A percentile compares a stretch with the other conserved stretches of the same genome.
Evolutionary conservation across 2,888 invertebrate species (phyloP).

Genomic region (Blera fallax): DNA sequence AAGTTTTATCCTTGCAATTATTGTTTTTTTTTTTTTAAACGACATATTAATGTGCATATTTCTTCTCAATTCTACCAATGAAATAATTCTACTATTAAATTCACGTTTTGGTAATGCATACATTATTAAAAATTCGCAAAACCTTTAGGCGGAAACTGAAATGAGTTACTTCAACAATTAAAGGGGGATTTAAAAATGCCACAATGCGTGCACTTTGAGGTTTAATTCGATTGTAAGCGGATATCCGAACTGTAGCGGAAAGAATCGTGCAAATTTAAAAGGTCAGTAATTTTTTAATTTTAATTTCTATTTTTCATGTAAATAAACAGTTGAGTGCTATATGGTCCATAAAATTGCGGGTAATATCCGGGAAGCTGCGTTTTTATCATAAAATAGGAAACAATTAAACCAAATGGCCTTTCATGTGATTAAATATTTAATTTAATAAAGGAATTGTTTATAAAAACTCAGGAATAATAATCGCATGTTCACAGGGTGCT

Average conservation of each 20-base stretch:
- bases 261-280: background rate
- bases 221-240: background rate
- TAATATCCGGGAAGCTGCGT: background rate
- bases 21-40: no score
- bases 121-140: background rate
- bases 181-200: background rate
- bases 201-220: constrained; percentile 3
- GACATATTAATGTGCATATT: no score
- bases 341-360: background rate
- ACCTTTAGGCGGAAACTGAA: background rate
- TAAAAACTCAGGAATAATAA: no score
- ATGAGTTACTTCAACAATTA: background rate
- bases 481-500: no score
- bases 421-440: no score
- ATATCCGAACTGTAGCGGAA: background rate
- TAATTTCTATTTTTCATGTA: background rate
- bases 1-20: no score
- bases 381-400: background rate
- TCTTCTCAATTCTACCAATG: no score
- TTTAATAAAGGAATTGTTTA: no score
- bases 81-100: no score
- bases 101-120: no score
- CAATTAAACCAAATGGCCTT: no score
- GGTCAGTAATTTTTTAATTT: background rate
- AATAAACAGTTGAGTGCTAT: background rate